phyloP scores from a whole-genome alignment of 2,888 invertebrate species.

The Apeira syringaria region DNA sequence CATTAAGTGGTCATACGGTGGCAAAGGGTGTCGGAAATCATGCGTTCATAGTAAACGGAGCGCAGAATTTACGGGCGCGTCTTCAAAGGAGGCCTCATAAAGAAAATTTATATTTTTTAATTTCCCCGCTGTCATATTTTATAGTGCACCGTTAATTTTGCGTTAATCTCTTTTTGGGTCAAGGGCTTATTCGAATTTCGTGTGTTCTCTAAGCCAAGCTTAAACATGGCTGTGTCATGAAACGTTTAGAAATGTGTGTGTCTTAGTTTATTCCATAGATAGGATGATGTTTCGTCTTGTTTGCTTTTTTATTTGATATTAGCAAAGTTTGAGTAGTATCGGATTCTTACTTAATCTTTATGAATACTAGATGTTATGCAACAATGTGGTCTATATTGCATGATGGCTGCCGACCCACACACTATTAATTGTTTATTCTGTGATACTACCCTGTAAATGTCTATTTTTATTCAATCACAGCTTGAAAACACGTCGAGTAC shows the following conservation, averaged over 20 bases:
- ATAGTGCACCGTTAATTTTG: constrained; percentile 37
- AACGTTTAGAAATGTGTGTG: neutral
- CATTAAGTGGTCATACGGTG: constrained; percentile 41
- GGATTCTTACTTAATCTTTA: too few relatives aligned
- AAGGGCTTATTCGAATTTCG: constrained; percentile 23
- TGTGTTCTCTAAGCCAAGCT: neutral
- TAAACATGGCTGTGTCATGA: neutral
- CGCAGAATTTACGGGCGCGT: constrained; percentile 39
- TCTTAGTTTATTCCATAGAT: too few relatives aligned
- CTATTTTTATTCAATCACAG: too few relatives aligned
- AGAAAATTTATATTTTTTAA: constrained; percentile 42
- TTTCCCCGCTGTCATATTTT: constrained; percentile 36
- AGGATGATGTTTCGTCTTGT: too few relatives aligned
- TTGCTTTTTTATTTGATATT: too few relatives aligned
- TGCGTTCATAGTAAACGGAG: constrained; percentile 35
- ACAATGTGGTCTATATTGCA: too few relatives aligned
- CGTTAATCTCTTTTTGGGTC: constrained; percentile 32
- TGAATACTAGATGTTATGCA: too few relatives aligned
- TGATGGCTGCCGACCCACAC: too few relatives aligned
- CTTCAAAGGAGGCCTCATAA: constrained; percentile 44
- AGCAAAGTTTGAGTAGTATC: too few relatives aligned
- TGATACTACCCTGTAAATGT: too few relatives aligned
- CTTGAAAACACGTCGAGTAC: too few relatives aligned
- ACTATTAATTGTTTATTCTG: too few relatives aligned
- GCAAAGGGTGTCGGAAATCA: constrained; percentile 26